Percentiles rank a stretch among this genome's conserved stretches.
These are phyloP conservation scores for Halocaridina rubra DNA, from an alignment of 2,888 invertebrate species.

Conservation along the genomic window DNA sequence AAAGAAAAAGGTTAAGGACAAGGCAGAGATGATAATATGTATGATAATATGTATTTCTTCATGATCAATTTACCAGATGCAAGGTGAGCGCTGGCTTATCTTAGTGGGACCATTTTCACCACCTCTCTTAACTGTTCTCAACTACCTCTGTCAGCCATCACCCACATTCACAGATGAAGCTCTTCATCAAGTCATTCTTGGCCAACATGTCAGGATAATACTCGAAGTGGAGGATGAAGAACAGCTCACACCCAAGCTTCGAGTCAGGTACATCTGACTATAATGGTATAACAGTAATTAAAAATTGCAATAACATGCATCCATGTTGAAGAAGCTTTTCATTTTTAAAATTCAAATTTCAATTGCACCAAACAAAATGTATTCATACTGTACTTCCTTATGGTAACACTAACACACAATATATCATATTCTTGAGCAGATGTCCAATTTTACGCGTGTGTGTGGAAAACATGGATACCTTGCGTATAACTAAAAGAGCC, in stretches of 20 bases:
- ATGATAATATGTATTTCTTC: no score
- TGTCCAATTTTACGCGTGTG: background rate
- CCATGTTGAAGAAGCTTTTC: no score
- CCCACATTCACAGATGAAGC: constrained; percentile 37
- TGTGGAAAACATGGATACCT: background rate
- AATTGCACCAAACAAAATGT: no score
- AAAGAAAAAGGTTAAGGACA: no score
- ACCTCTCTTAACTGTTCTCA: background rate
- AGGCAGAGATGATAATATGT: no score
- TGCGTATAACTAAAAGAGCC: background rate
- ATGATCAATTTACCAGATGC: no score
- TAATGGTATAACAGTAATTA: no score
- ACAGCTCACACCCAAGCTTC: constrained; percentile 10
- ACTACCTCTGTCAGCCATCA: background rate
- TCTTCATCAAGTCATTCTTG: constrained; percentile 24
- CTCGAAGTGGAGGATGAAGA: constrained; percentile 16
- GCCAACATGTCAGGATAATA: background rate
- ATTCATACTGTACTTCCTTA: no score
- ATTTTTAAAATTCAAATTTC: no score
- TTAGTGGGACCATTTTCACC: constrained; percentile 25
- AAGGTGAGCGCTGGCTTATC: constrained; percentile 25
- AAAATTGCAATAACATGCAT: no score
- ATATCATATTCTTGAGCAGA: no score
- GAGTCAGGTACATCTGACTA: constrained; percentile 28
- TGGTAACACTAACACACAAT: no score